Evolutionary conservation across 2,888 invertebrate species (phyloP).

Genomic region (Noctua comes): DNA sequence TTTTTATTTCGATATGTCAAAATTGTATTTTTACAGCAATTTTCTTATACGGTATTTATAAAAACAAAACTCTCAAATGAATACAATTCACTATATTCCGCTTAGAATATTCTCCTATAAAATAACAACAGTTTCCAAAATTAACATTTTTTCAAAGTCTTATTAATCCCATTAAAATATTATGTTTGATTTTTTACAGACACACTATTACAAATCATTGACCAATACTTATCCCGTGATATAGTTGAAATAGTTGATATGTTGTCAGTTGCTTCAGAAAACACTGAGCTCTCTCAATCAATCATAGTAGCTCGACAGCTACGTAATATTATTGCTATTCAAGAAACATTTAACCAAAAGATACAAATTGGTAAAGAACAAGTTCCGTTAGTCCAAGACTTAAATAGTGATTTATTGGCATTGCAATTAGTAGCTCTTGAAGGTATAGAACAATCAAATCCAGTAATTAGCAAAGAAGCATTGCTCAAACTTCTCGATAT

Average conservation of each 20-base stretch:
- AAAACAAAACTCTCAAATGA: background rate
- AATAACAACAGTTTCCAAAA: background rate
- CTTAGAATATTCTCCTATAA: background rate
- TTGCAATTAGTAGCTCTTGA: slow-evolving; percentile 47
- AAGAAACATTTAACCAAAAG: background rate
- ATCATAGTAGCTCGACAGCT: slow-evolving; percentile 26
- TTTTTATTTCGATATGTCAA: background rate
- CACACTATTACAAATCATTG: slow-evolving; percentile 29
- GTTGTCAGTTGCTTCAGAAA: slow-evolving; percentile 18
- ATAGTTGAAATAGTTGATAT: slow-evolving; percentile 14
- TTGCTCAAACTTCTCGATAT: slow-evolving; percentile 22
- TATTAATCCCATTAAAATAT: background rate
- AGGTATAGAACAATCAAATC: slow-evolving; percentile 28
- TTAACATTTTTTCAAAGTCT: background rate
- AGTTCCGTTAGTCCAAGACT: slow-evolving; percentile 12
- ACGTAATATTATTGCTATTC: slow-evolving; percentile 9
- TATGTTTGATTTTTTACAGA: slow-evolving; percentile 46
- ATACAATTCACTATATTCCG: background rate
- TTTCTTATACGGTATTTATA: background rate
- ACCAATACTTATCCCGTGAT: slow-evolving; percentile 34
- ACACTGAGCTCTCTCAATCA: slow-evolving; percentile 31
- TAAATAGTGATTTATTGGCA: slow-evolving; percentile 44
- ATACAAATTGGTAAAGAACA: slow-evolving; percentile 7
- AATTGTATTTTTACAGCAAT: background rate
- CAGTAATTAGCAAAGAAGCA: slow-evolving; percentile 20